Evolutionary conservation across 2,888 invertebrate species (phyloP), one percentile per base, ranked within the genome.

Genomic region (Osmoderma eremita): DNA sequence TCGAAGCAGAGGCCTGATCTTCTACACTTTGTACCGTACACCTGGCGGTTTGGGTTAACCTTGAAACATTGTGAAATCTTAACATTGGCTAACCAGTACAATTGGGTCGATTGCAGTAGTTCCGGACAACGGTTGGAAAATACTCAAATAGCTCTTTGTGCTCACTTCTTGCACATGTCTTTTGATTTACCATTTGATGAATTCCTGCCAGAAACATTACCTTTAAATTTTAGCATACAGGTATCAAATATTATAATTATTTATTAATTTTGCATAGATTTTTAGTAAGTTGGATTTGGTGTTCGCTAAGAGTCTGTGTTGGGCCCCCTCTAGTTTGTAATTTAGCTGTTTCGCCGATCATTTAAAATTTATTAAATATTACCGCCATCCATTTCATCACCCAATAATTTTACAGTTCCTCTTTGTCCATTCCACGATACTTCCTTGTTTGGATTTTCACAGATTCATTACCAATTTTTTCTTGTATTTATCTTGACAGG

Each of bases 61-160:
- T 83, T 97, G 18, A 97, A 98, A 81, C 96, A 98, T 82, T 97
- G 98, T 82, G 97, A 99, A 83, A 86, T 99, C 13, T 88, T 98
- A 0, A 94, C 96, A 45, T 84, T 95, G 13, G 92, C 95, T 77
- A 99, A 98, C 83, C 95, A 98, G 80, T 94, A 94, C 82, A 99
- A 99, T 82, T 99, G 98, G 99, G 93, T 99, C 73, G 98, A 99
- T 82, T 98, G 98, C 76, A 95, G 96, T 63, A 96, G 96, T 22
- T 94, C 95, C 56, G 93, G 95, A 75, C 95, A 95, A 81, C 74
- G 78, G 63, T 80, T 78, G 65, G 97, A 97, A 83, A 97, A 97
- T 81, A 91, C 95, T 82, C 95, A 96, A 79, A 87, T 97, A 63
- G 97, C 96, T 0, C 92, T 97, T 75, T 96, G 96, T 79, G 97